Percentiles rank a stretch among this genome's conserved stretches.
Conservation (phyloP, 2,888 invertebrate species). For the Pherbina coryleti region DNA sequence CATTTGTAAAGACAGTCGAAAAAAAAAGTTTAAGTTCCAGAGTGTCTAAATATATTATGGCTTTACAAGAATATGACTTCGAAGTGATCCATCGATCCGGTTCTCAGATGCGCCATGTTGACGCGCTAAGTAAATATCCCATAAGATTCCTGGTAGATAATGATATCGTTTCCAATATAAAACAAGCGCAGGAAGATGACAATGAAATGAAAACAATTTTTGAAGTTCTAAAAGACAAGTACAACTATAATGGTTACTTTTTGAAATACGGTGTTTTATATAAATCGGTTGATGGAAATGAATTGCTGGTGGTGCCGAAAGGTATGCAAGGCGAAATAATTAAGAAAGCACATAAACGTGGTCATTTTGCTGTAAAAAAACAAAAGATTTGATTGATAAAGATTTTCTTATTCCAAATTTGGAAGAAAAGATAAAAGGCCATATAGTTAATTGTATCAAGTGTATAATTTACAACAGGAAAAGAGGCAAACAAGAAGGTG, state of each 20-base stretch:
- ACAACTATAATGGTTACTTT: conserved; percentile 16
- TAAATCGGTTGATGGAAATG: conserved; percentile 13
- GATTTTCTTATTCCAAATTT: conserved; percentile 40
- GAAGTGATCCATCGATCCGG: conserved; percentile 47
- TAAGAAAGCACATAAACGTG: conserved; percentile 26
- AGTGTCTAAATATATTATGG: conserved; percentile 43
- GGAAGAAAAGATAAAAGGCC: conserved; percentile 39
- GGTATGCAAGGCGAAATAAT: conserved; percentile 38
- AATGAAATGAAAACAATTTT: conserved; percentile 11
- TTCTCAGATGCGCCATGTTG: conserved; percentile 43
- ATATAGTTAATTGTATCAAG: conserved; percentile 38
- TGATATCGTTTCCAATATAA: conserved; percentile 13
- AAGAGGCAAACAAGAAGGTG: conserved; percentile 42
- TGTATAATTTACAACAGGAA: conserved; percentile 40
- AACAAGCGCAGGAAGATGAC: conserved; percentile 19
- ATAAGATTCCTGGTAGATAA: conserved; percentile 36
- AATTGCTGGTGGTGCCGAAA: conserved; percentile 32
- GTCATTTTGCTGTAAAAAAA: conserved; percentile 39
- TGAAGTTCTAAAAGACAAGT: background rate
- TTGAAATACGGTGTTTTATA: conserved; percentile 27
- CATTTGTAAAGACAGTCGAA: conserved; percentile 43
- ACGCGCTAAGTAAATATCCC: conserved; percentile 44
- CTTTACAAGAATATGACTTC: conserved; percentile 38
- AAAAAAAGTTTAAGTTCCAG: conserved; percentile 44
- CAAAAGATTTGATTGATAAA: conserved; percentile 37